Percentiles rank a stretch among this genome's conserved stretches.
These are phyloP conservation scores for Ophion obscuratus DNA, from an alignment of 2,888 invertebrate genomes.

Conservation along the genomic window DNA sequence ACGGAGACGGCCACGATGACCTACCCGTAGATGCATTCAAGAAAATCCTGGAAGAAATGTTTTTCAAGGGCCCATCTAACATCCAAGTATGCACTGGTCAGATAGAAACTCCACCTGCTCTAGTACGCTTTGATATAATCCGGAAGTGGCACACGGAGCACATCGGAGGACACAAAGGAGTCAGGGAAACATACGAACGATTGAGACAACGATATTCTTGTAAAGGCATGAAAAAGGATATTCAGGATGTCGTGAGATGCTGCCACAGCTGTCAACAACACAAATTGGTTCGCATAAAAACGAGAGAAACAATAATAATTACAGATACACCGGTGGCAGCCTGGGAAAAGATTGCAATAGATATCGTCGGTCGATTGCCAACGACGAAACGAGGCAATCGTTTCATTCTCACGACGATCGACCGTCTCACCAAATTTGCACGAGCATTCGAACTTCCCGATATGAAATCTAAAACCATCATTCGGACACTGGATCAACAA, in stretches of 20 bases:
- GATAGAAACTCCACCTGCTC: background rate
- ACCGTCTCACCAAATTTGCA: slow-evolving; percentile 9
- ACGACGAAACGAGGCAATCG: slow-evolving; percentile 60
- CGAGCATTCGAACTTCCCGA: slow-evolving; percentile 4
- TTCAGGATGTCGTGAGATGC: too few relatives aligned
- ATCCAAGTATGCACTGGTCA: background rate
- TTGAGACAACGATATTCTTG: slow-evolving; percentile 49
- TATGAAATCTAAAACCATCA: slow-evolving; percentile 7
- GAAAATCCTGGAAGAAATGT: background rate
- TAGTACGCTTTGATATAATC: background rate
- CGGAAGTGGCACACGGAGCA: slow-evolving; percentile 11
- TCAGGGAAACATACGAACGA: slow-evolving; percentile 48
- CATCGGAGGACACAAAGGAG: slow-evolving; percentile 60
- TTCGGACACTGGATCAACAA: background rate
- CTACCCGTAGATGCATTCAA: background rate
- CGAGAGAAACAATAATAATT: slow-evolving; percentile 59
- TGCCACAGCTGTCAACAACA: slow-evolving; percentile 65
- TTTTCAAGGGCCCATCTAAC: background rate
- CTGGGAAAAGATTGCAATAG: slow-evolving; percentile 64
- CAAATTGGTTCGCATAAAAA: slow-evolving; percentile 63
- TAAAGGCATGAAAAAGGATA: slow-evolving; percentile 60
- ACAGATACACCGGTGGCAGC: slow-evolving; percentile 64
- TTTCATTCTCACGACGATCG: slow-evolving; percentile 5
- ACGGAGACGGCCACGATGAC: background rate
- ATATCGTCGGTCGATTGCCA: slow-evolving; percentile 68